phyloP scores from a whole-genome alignment of 2,888 invertebrate genomes.

The Dendrolimus pini region DNA sequence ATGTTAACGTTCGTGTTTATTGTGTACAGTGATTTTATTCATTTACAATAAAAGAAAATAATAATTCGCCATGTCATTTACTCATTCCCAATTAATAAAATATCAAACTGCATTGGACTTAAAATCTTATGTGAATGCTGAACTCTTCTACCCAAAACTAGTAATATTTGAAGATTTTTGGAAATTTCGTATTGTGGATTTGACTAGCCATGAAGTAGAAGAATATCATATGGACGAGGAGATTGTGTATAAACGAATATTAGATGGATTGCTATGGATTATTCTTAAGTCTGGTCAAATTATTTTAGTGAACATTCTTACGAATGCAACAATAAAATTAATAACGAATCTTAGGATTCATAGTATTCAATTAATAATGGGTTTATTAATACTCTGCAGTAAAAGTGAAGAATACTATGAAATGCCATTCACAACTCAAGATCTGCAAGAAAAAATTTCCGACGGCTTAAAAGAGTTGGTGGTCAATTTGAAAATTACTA shows the following conservation, averaged over 20 bases:
- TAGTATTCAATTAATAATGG: constrained; percentile 24
- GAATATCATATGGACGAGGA: constrained; percentile 30
- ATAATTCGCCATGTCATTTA: constrained; percentile 14
- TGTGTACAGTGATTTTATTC: no score
- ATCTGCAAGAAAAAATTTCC: constrained; percentile 29
- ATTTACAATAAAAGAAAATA: no score
- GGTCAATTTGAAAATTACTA: constrained; percentile 34
- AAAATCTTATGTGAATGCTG: constrained; percentile 23
- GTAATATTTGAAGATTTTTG: constrained; percentile 34
- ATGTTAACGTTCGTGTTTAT: no score
- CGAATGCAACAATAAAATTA: constrained; percentile 32
- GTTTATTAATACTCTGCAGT: constrained; percentile 39
- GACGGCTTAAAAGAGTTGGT: constrained; percentile 25
- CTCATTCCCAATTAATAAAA: constrained; percentile 15
- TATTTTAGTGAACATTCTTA: constrained; percentile 32
- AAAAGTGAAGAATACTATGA: constrained; percentile 49
- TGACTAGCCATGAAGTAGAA: constrained; percentile 22
- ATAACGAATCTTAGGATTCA: constrained; percentile 38
- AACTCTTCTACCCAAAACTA: constrained; percentile 46
- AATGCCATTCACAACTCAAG: constrained; percentile 25
- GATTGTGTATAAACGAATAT: constrained; percentile 34
- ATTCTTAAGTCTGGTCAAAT: constrained; percentile 44
- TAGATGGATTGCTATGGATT: constrained; percentile 47
- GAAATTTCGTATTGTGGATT: constrained; percentile 28
- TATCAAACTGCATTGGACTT: constrained; percentile 12